phyloP scores from a whole-genome alignment of 37 sponge, comb jelly and placozoan species.

The Chondrilla cf. caribensis region DNA sequence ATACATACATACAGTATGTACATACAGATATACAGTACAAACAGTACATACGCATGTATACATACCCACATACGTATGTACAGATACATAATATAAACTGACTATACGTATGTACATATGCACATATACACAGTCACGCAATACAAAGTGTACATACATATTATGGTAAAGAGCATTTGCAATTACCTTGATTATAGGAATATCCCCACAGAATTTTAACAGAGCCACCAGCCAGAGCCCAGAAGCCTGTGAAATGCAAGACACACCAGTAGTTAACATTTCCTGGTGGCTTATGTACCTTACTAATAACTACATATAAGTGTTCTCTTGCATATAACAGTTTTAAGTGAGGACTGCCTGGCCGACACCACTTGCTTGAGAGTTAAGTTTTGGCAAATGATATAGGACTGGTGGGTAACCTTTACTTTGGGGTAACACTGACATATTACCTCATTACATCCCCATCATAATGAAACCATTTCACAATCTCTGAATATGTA shows the following conservation, averaged over 20 bases:
- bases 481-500: too few relatives aligned
- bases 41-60: not conserved
- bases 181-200: slow-evolving; percentile 50
- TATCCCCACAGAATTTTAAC: slow-evolving; percentile 47
- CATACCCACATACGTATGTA: not conserved
- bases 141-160: not conserved
- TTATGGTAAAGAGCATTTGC: not conserved
- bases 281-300: too few relatives aligned
- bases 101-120: not conserved
- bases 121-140: not conserved
- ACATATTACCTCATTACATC: too few relatives aligned
- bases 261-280: not conserved
- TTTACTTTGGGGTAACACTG: too few relatives aligned
- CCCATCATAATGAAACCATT: too few relatives aligned
- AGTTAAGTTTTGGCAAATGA: too few relatives aligned
- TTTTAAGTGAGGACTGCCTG: too few relatives aligned
- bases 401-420: too few relatives aligned
- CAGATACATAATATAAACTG: slow-evolving; percentile 1
- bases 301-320: too few relatives aligned
- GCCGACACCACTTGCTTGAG: too few relatives aligned
- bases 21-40: not conserved
- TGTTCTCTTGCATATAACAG: too few relatives aligned
- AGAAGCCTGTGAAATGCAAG: slow-evolving; percentile 32
- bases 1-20: not conserved
- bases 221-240: slow-evolving; percentile 76